phyloP scores from a whole-genome alignment of 2,888 invertebrate species.

The Acronicta psi region DNA sequence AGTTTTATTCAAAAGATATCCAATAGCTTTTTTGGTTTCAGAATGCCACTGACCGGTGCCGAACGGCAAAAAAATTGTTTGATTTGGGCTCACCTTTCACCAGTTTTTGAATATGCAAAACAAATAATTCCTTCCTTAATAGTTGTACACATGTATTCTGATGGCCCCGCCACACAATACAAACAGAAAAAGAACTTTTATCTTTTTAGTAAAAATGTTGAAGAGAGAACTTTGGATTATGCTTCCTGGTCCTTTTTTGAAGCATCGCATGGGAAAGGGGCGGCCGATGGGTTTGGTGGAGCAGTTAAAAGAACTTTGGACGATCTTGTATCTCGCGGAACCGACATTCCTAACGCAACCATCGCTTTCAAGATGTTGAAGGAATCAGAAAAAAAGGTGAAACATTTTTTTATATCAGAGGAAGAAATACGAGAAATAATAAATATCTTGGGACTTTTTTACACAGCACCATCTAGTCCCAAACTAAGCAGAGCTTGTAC shows the following conservation, averaged over 20 bases:
- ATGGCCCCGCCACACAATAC: slow-evolving; percentile 31
- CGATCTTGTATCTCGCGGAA: slow-evolving; percentile 26
- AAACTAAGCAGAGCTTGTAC: too few species aligned
- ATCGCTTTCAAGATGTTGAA: slow-evolving; percentile 31
- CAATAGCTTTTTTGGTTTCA: slow-evolving; percentile 15
- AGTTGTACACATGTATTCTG: slow-evolving; percentile 33
- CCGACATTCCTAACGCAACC: slow-evolving; percentile 30
- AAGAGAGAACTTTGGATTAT: slow-evolving; percentile 13
- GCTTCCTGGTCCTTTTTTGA: slow-evolving; percentile 38
- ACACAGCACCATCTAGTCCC: too few species aligned
- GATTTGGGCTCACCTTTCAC: slow-evolving; percentile 40
- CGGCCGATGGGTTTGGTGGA: slow-evolving; percentile 18
- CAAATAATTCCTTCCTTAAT: slow-evolving; percentile 20
- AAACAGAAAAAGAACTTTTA: slow-evolving; percentile 22
- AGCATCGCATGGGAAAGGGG: slow-evolving; percentile 35
- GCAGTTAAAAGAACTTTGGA: slow-evolving; percentile 30
- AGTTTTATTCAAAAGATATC: slow-evolving; percentile 11
- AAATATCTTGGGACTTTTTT: too few species aligned
- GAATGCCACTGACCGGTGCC: slow-evolving; percentile 10
- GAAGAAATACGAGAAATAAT: slow-evolving; percentile 33
- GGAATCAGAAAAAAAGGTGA: slow-evolving; percentile 27
- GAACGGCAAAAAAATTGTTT: too few species aligned
- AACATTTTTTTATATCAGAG: slow-evolving; percentile 24
- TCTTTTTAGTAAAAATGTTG: slow-evolving; percentile 20
- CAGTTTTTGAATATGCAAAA: slow-evolving; percentile 33